Base-by-base conservation (phyloP, 2,888 invertebrate genomes). In the Apodemia mormo region DNA sequence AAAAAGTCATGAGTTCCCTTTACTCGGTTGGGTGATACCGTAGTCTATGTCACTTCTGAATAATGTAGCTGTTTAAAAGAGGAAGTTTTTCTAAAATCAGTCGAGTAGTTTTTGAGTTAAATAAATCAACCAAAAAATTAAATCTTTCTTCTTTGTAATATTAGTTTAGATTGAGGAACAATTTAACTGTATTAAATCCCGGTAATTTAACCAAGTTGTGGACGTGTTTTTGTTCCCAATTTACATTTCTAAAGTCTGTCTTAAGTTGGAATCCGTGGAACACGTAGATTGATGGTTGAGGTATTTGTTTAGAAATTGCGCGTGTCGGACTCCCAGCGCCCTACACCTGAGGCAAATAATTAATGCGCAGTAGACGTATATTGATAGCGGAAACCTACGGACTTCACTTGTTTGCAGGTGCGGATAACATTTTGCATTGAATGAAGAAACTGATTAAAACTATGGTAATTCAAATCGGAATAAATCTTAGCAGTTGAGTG, bases 321-420 rank as follows among this genome's bases (percentile, higher is more conserved):
- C 73, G 76, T 75, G 77, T 71, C 73, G 68, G 66, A 52, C 61
- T 61, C 33, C 12, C 12, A 30, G 12, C 40, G 6, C 66, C 74
- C 66, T 75, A 71, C 83, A 83, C 83, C 83, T 83, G 83, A 77
- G 77, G 75, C 70, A 74, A 65, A 77, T 81, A 82, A 83, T 83
- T 82, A 83, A 83, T 82, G 80, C 76, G 74, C 67, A 65, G 68
- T 75, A 74, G 82, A 82, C 82, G 72, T 78, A 77, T 82, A 83
- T 82, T 82, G 82, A 83, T 83, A 73, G 77, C 61, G 61, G 61
- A 61, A 61, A 61, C 61, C 30, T 61, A 61, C 58, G 58, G 58
- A 58, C 49, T 49, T 12, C 10, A 33, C 61, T 61, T 29, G 56
- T 33, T 61, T 61, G 12, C 29, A 61, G 61, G 30, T 61, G 61